phyloP scores from a whole-genome alignment of 2,888 invertebrate species.

The Lycophotia porphyrea region DNA sequence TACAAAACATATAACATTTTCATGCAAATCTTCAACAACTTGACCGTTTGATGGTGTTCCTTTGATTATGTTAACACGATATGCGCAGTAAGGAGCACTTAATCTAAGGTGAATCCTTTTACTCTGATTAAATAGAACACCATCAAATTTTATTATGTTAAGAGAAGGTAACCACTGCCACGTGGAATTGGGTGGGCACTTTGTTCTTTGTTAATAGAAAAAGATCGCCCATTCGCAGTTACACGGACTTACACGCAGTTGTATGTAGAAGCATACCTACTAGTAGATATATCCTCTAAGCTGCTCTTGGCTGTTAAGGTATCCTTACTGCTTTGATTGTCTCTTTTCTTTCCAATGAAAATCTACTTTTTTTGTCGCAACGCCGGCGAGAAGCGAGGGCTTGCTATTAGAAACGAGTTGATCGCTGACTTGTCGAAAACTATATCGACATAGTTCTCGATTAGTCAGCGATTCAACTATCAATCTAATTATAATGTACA shows the following conservation, averaged over 20 bases:
- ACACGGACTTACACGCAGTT: not conserved
- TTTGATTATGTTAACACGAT: conserved; percentile 49
- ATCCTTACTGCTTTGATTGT: conserved; percentile 14
- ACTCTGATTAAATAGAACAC: conserved; percentile 65
- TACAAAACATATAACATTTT: conserved; percentile 37
- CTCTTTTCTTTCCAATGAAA: not conserved
- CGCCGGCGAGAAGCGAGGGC: not conserved
- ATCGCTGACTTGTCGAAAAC: not conserved
- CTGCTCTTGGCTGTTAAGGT: not conserved
- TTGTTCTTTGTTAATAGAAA: conserved; percentile 29
- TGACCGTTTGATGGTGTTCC: conserved; percentile 35
- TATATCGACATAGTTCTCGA: not conserved
- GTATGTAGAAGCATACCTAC: not conserved
- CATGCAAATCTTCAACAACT: conserved; percentile 52
- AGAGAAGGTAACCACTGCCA: conserved; percentile 39
- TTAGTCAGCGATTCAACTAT: not conserved
- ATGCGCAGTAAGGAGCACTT: conserved; percentile 30
- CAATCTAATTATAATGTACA: too few relatives aligned
- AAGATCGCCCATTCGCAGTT: conserved; percentile 18
- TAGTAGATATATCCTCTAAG: not conserved
- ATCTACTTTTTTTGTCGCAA: not conserved
- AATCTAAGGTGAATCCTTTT: conserved; percentile 64
- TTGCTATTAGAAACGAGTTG: not conserved
- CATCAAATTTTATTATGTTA: conserved; percentile 61
- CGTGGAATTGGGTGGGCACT: conserved; percentile 17